Percentiles rank a stretch among this genome's conserved stretches.
phyloP scores from a whole-genome alignment of 2,797 vertebrate genomes.

The Potorous gilbertii region DNA sequence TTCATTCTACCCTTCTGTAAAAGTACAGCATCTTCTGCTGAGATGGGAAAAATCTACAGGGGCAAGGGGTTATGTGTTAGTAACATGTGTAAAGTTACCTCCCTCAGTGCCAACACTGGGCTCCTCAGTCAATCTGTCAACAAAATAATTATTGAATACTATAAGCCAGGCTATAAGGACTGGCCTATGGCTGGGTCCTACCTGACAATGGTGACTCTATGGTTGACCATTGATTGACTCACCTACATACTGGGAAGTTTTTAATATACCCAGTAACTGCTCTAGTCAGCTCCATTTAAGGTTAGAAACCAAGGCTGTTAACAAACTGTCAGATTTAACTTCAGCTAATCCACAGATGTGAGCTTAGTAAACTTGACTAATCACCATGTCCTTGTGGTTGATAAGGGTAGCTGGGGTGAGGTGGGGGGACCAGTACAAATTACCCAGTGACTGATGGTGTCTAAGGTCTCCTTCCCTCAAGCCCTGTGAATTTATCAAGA shows the following conservation, averaged over 20 bases:
- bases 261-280: neutral
- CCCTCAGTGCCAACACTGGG: neutral
- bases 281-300: neutral
- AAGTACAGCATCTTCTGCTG: neutral
- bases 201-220: neutral
- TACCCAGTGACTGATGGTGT: neutral
- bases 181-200: neutral
- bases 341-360: no score
- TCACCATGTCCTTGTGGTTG: neutral
- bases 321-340: no score
- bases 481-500: neutral
- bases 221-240: neutral
- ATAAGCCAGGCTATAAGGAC: neutral
- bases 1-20: neutral
- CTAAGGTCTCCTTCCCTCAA: neutral
- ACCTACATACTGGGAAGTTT: neutral
- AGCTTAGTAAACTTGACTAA: neutral
- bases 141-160: neutral
- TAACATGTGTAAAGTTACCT: neutral
- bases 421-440: neutral
- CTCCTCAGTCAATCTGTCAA: neutral
- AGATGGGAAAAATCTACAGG: neutral
- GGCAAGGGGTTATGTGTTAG: neutral
- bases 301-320: no score
- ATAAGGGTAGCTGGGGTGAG: neutral